Evolutionary conservation across 2,797 vertebrate genomes (phyloP).

Genomic region (Simalia tracyae): DNA sequence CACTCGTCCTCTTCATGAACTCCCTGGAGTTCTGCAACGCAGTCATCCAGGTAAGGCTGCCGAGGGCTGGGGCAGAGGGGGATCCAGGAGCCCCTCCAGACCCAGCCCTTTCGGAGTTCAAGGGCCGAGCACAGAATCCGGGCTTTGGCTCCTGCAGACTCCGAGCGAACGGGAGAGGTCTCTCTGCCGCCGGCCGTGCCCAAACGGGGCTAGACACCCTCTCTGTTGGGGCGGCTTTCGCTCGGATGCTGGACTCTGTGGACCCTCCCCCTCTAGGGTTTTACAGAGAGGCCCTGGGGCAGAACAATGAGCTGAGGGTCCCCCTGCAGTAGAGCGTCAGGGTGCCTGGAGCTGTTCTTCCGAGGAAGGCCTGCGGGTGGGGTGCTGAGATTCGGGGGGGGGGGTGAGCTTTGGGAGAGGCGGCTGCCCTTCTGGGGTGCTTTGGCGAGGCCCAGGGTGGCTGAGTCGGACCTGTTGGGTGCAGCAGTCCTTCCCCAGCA

Average conservation of each 20-base stretch:
- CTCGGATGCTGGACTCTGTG: background rate
- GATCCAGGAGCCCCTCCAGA: background rate
- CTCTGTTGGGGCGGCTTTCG: background rate
- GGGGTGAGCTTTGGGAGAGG: background rate
- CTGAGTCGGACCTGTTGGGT: too few species aligned
- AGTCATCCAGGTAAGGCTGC: conserved; percentile 82
- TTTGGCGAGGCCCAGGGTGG: background rate
- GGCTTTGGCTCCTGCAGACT: background rate
- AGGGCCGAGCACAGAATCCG: background rate
- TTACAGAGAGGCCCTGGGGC: background rate
- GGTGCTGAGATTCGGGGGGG: background rate
- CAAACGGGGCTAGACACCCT: background rate
- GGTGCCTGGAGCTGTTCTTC: background rate
- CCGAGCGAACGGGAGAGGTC: background rate
- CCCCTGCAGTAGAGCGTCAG: fast-evolving
- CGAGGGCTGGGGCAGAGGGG: too few species aligned
- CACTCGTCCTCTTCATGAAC: conserved; percentile 95
- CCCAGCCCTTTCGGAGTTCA: too few species aligned
- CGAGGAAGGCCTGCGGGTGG: background rate
- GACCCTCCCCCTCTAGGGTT: background rate
- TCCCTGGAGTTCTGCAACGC: conserved; percentile 97
- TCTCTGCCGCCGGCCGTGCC: too few species aligned
- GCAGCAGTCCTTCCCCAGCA: background rate
- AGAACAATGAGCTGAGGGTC: too few species aligned
- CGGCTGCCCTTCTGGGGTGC: background rate